Evolutionary conservation across 2,888 invertebrate species (phyloP), one percentile per base, ranked within the genome.

Genomic region (Agrochola lychnidis): DNA sequence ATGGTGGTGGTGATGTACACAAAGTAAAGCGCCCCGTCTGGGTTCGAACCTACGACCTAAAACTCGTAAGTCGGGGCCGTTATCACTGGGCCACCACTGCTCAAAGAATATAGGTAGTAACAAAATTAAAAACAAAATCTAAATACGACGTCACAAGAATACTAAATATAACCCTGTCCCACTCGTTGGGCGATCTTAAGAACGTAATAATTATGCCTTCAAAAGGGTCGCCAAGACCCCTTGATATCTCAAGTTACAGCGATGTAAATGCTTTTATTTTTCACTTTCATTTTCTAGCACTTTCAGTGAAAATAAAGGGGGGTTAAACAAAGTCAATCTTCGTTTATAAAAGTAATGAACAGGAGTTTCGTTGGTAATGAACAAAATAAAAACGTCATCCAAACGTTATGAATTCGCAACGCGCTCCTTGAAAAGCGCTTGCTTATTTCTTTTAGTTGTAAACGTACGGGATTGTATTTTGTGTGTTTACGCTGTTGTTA

Each of bases 351-450:
- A 89, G 88, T 91, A 93, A 92, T 91, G 87, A 90, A 90, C 90
- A 90, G 87, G 87, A 91, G 88, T 90, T 92, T 89, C 82, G 88
- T 89, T 90, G 73, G 83, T 92, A 92, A 93, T 92, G 93, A 93
- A 92, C 91, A 90, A 92, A 94, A 93, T 94, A 94, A 94, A 92
- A 94, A 92, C 91, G 92, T 92, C 93, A 92, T 93, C 90, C 89
- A 85, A 89, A 91, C 82, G 91, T 93, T 94, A 94, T 94, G 94
- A 94, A 94, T 94, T 94, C 94, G 93, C 94, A 93, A 93, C 94
- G 90, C 90, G 92, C 91, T 91, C 87, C 91, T 89, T 89, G 70
- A 90, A 89, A 88, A 88, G 88, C 89, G 89, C 86, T 80, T 89
- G 90, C 91, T 90, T 92, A 93, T 93, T 93, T 93, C 90, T 90